phyloP scores from a whole-genome alignment of 2,113 vertebrate species.

The Pitta sordida region DNA sequence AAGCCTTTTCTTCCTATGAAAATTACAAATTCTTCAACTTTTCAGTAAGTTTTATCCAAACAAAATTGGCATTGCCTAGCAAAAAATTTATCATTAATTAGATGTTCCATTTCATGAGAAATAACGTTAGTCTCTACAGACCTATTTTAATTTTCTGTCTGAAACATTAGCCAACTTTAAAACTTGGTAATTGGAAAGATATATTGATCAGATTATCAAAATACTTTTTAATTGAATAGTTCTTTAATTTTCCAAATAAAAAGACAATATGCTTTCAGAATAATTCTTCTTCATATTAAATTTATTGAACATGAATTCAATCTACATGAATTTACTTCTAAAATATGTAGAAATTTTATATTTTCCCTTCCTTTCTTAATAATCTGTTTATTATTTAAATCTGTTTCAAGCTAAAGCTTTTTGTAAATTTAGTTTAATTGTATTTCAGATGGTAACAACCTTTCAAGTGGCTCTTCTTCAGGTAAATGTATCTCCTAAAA shows the following conservation, averaged over 20 bases:
- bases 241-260: neutral
- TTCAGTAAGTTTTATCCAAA: neutral
- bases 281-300: neutral
- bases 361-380: neutral
- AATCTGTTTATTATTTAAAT: conserved; percentile 4
- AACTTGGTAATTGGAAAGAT: neutral
- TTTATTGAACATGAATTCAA: neutral
- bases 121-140: neutral
- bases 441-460: conserved; percentile 71
- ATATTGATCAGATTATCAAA: neutral
- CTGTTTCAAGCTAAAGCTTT: conserved; percentile 24
- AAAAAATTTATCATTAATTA: neutral
- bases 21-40: neutral
- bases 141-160: neutral
- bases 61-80: neutral
- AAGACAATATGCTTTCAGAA: neutral
- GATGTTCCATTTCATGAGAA: neutral
- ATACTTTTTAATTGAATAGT: neutral
- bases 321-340: neutral
- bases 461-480: conserved; percentile 69
- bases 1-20: neutral
- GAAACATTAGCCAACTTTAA: neutral
- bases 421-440: conserved; percentile 68
- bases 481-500: conserved; percentile 66
- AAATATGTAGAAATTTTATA: neutral